Evolutionary conservation across 2,888 invertebrate genomes (phyloP), one percentile per base, ranked within the genome.

Genomic region (Athalia cordata): DNA sequence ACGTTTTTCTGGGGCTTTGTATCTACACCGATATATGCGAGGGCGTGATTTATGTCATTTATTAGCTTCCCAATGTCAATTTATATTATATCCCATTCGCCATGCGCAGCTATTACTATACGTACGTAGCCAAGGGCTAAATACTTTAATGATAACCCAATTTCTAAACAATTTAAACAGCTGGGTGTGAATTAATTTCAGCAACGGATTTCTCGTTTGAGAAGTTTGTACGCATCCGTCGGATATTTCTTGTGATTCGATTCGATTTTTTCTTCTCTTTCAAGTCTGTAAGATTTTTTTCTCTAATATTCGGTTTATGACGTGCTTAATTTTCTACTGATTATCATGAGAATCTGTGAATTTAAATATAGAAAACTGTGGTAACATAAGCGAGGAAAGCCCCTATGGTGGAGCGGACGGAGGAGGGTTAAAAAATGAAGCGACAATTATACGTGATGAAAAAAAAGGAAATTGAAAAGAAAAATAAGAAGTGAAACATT

Each of bases 401-500:
- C 29, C 29, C 29, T 29, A 29, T n/a, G n/a, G 29, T 29, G 29
- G 29, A 29, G 29, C 29, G 29, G 29, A 29, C 29, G 29, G 29
- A 29, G 29, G 29, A 29, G 29, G 29, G 29, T 29, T 29, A 29
- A 29, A 29, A 2, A 29, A 29, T 29, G 29, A 29, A 2, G 29
- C 29, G 29, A 29, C 29, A 2, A 29, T 29, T 29, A 29, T 29
- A 64, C 47, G 62, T 62, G 76, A 52, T 74, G 68, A 15, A 65
- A 43, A 66, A 65, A 64, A 65, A 61, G 67, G 70, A 43, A 62
- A 78, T 70, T 66, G 55, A 67, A 76, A 74, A 3, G 61, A 11
- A 9, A 74, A 45, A 79, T 79, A 78, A 77, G 67, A 77, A 78
- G 75, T 52, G 59, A 78, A 78, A 77, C 76, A 62, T 67, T 83